Conservation (phyloP, 2,888 invertebrate species). For the Drosophila kuntzei region DNA sequence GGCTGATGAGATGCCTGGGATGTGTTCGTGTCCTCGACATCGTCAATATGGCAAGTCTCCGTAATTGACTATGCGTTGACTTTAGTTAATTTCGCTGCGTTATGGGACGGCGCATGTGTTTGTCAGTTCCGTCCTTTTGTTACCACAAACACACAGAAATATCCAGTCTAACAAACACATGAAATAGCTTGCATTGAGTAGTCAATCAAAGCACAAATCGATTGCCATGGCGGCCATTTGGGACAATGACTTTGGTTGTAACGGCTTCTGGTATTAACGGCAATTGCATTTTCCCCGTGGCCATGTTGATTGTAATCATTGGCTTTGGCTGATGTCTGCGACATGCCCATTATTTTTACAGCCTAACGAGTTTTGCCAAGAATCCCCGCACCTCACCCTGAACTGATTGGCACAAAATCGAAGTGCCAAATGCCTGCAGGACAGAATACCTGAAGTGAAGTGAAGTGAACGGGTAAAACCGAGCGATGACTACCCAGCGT, state of each 20-base stretch:
- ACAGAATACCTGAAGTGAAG: background rate
- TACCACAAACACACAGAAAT: conserved; percentile 25
- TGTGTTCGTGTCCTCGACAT: conserved; percentile 30
- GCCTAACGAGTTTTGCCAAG: conserved; percentile 44
- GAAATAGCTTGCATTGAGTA: conserved; percentile 45
- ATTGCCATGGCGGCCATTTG: conserved; percentile 54
- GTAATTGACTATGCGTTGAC: conserved; percentile 70
- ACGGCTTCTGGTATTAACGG: conserved; percentile 56
- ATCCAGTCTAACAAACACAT: background rate
- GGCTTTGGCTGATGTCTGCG: conserved; percentile 34
- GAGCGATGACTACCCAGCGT: background rate
- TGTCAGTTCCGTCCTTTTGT: conserved; percentile 56
- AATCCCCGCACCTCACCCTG: background rate
- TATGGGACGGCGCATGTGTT: conserved; percentile 53
- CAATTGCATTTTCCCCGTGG: conserved; percentile 59
- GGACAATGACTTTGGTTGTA: conserved; percentile 46
- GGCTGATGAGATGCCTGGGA: conserved; percentile 47
- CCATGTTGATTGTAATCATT: conserved; percentile 62
- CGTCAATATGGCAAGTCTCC: conserved; percentile 38
- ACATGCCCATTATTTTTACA: conserved; percentile 40
- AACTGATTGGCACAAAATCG: conserved; percentile 42
- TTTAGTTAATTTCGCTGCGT: conserved; percentile 74
- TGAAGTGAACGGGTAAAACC: background rate
- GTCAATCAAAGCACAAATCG: conserved; percentile 72
- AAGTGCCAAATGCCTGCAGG: conserved; percentile 15